phyloP scores from a whole-genome alignment of 2,888 invertebrate species.

The Rhamnusium bicolor region DNA sequence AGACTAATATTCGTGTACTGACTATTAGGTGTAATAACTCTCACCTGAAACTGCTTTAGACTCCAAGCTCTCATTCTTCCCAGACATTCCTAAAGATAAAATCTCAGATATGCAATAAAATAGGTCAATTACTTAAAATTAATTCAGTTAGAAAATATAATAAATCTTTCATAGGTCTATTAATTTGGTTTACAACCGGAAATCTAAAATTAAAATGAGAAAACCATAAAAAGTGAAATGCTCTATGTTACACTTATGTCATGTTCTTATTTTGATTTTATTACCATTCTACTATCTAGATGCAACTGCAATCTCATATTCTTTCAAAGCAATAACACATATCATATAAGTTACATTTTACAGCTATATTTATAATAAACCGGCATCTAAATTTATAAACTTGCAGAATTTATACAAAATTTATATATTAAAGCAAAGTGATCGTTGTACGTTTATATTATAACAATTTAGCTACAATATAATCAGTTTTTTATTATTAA shows the following conservation, averaged over 20 bases:
- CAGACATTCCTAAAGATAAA: not conserved
- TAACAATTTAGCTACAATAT: no score
- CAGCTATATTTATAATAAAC: no score
- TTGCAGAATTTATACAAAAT: no score
- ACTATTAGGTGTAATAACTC: no score
- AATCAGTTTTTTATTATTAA: no score
- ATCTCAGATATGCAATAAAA: not conserved
- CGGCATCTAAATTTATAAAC: no score
- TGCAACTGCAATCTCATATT: no score
- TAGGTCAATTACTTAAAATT: slow-evolving; percentile 4
- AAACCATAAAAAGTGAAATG: slow-evolving; percentile 20
- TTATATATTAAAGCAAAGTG: no score
- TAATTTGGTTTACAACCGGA: slow-evolving; percentile 23
- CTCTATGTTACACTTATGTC: slow-evolving; percentile 9
- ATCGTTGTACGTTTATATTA: no score
- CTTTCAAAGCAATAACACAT: not conserved
- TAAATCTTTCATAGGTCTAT: not conserved
- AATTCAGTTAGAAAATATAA: slow-evolving; percentile 6
- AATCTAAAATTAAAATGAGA: not conserved
- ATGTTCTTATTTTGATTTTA: slow-evolving; percentile 5
- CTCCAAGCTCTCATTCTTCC: not conserved
- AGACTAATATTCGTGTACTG: no score
- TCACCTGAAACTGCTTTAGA: no score
- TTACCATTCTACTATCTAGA: no score
- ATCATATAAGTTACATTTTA: not conserved